A percentile compares a stretch with the other conserved stretches of the same genome.
phyloP scores from a whole-genome alignment of 2,888 invertebrate genomes.

The Drosophila monieri region DNA sequence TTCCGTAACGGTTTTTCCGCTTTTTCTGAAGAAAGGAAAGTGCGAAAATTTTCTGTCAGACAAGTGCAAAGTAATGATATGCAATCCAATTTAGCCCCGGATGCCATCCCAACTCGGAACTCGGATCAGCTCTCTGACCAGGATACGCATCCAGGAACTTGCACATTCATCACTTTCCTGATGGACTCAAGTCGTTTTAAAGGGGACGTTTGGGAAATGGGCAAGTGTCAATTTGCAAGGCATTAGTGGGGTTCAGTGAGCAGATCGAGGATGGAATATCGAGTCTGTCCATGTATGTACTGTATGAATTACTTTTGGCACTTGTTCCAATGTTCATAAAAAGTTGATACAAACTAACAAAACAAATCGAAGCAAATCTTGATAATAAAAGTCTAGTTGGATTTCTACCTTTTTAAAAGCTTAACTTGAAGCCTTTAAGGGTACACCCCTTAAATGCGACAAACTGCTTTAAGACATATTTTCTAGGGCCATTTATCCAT shows the following conservation, averaged over 20 bases:
- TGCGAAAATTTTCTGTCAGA: constrained; percentile 70
- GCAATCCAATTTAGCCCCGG: constrained; percentile 72
- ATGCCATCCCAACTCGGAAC: constrained; percentile 33
- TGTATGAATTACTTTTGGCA: background rate
- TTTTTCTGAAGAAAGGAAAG: constrained; percentile 41
- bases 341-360: background rate
- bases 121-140: constrained; percentile 39
- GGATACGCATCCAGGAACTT: constrained; percentile 64
- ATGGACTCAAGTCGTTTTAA: constrained; percentile 51
- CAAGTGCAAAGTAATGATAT: constrained; percentile 79
- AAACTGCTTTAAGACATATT: too few species aligned
- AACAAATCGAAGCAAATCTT: too few species aligned
- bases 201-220: constrained; percentile 2
- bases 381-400: too few species aligned
- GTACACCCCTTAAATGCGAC: too few species aligned
- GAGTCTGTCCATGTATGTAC: constrained; percentile 1
- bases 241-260: constrained; percentile 53
- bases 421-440: too few species aligned
- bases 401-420: too few species aligned
- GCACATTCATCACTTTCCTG: constrained; percentile 77
- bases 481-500: too few species aligned
- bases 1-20: constrained; percentile 31
- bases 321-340: background rate
- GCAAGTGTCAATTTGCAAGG: constrained; percentile 76
- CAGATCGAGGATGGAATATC: background rate